Evolutionary conservation across 2,797 vertebrate genomes (phyloP), one percentile per base, ranked within the genome.

Genomic region (Scyliorhinus canicula): DNA sequence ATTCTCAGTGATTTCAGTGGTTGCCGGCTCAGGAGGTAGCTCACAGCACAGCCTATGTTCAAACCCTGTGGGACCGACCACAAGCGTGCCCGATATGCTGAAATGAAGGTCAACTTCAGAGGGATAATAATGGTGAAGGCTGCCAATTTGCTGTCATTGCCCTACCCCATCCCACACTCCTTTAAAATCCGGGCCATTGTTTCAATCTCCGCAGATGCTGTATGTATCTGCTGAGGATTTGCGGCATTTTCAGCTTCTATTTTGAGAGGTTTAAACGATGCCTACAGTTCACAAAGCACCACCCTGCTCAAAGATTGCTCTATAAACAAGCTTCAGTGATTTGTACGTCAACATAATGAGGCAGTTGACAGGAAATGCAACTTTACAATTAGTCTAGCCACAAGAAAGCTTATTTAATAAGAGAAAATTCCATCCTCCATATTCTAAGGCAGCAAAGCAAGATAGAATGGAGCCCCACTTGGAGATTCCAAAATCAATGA

Each of bases 361-460:
- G 31, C 47, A 94, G 65, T 74, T 52, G 31, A 52, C 47, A 74
- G 67, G 67, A 94, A 94, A 71, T 35, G 55, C 31, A 65, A 65
- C 47, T 16, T 71, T 52, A 50, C 47, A 94, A 94, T 74, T 35
- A 69, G 67, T 8, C 40, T 26, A 47, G 47, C 67, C 71, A 94
- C n/a, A 74, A 74, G 19, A 94, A 94, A 71, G 47, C 28, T 52
- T 69, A 40, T 65, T 91, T 19, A 26, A 1, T 31, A 50, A 93
- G 44, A 71, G 63, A 47, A 69, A 93, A 93, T 93, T 71, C 93
- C 93, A 35, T 71, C 93, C 67, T 94, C 44, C 9, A 28, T 21
- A 50, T 55, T 71, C 6, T 21, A 94, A 74, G 65, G 85, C 85
- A 55, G 52, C 28, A 88, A 88, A 35, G 26, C 1, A 35, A 28